Evolutionary conservation across 1,140 invertebrate species (phyloP).

Genomic region (Drosophila lacteicornis): DNA sequence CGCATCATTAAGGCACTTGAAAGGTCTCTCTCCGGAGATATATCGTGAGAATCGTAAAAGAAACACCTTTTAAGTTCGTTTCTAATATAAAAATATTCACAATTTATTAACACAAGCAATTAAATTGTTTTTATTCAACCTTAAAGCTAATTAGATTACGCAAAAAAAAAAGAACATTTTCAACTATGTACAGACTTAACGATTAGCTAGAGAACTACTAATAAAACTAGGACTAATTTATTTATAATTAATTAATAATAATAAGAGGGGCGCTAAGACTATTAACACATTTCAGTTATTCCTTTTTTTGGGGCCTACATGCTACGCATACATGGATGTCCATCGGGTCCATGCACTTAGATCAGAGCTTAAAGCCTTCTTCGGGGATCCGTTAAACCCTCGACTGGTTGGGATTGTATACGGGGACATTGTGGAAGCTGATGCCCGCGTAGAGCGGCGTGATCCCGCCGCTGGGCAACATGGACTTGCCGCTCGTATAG

Average conservation of each 20-base stretch:
- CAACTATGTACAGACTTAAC: constrained; percentile 39
- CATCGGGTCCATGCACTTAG: constrained; percentile 5
- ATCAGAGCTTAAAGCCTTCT: constrained; percentile 48
- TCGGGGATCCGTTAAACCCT: constrained; percentile 50
- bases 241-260: background rate
- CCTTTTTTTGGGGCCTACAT: constrained; percentile 8
- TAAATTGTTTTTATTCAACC: background rate
- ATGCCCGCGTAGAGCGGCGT: constrained; percentile 79
- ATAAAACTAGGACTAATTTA: constrained; percentile 1
- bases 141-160: constrained; percentile 11
- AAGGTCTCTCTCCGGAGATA: no score
- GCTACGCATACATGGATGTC: constrained; percentile 22
- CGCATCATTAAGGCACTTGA: constrained; percentile 16
- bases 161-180: constrained; percentile 12
- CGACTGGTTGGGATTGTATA: constrained; percentile 75
- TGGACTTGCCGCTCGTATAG: constrained; percentile 74
- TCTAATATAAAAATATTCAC: constrained; percentile 11
- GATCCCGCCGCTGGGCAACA: constrained; percentile 20
- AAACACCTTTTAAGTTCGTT: background rate
- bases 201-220: constrained; percentile 18
- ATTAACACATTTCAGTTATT: constrained; percentile 79
- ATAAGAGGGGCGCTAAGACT: constrained; percentile 48
- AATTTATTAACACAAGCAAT: constrained; percentile 10
- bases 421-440: constrained; percentile 83
- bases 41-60: constrained; percentile 11